Evolutionary conservation across 2,797 vertebrate genomes (phyloP), one percentile per base, ranked within the genome.

Genomic region (Chaetophractus vellerosus): DNA sequence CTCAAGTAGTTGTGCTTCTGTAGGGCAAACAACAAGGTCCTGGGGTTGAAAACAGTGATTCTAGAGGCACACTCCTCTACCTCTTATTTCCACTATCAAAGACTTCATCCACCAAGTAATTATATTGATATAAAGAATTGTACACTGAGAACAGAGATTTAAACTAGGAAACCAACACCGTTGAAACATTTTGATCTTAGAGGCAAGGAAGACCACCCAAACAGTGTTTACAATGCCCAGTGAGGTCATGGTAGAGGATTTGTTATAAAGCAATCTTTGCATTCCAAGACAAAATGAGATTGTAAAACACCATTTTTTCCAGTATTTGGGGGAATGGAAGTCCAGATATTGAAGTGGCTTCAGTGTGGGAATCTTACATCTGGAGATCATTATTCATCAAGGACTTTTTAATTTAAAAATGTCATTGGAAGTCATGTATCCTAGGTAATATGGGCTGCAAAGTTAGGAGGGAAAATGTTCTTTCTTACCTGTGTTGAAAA

Each of bases 401-500:
- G 31, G 15, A 9, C 45, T 89, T 9, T 0, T 78, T 38, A 72
- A 28, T 90, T 96, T 74, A 78, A 88, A 91, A 90, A 18, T 69
- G 19, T n/a, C 50, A 7, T 66, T 78, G 36, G 57, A 82, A 91
- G 12, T 52, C 41, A 23, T 63, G 28, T 41, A 38, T 91, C n/a
- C 41, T 31, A 72, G 14, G 28, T 21, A 90, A 38, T 88, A 55
- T 61, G 45, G 87, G 24, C 52, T 92, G 19, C 23, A 87, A 87
- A 59, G 5, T 94, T 88, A 72, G 31, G 18, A 86, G 16, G 14
- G 23, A 86, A 94, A 88, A 26, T 79, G 26, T 89, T 87, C 79
- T 61, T 26, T 93, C 76, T 85, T 11, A 92, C 71, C 14, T 81
- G 41, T 76, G 36, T 16, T 96, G 91, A 90, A 82, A 96, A 90